These are phyloP conservation scores for Helicoverpa armigera DNA, from an alignment of 1,140 invertebrate species.

Conservation along the genomic window DNA sequence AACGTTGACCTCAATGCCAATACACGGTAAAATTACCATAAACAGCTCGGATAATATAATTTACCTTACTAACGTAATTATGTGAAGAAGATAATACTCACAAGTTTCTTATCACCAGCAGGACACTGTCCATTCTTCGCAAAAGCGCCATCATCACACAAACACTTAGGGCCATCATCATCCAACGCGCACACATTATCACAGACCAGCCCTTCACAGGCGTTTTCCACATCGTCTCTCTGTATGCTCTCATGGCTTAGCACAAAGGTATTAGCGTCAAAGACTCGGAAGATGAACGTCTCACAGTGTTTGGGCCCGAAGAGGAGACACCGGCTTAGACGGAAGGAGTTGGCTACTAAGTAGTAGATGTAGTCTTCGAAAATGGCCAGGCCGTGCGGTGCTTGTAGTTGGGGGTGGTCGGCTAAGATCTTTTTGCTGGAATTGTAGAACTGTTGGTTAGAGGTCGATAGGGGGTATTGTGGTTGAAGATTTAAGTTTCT, in stretches of 20 bases:
- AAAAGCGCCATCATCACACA: conserved; percentile 86
- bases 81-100: conserved; percentile 36
- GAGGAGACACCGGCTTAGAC: conserved; percentile 86
- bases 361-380: conserved; percentile 89
- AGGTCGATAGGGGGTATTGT: too few relatives aligned
- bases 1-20: too few relatives aligned
- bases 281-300: conserved; percentile 76
- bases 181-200: conserved; percentile 87
- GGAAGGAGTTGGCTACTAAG: conserved; percentile 79
- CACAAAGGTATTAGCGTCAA: conserved; percentile 85
- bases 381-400: conserved; percentile 84
- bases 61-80: too few relatives aligned
- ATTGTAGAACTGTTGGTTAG: neutral
- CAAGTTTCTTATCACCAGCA: conserved; percentile 49
- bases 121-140: conserved; percentile 58
- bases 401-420: conserved; percentile 80
- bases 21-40: conserved; percentile 12
- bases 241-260: conserved; percentile 87
- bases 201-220: conserved; percentile 85
- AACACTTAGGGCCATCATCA: conserved; percentile 81
- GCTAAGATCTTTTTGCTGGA: conserved; percentile 80
- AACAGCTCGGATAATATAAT: neutral
- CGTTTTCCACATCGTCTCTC: conserved; percentile 75
- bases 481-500: too few relatives aligned
- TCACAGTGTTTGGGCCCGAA: conserved; percentile 81